These are phyloP conservation scores for Daphoenositta chrysoptera DNA, from an alignment of 2,113 vertebrate genomes.

Conservation along the genomic window DNA sequence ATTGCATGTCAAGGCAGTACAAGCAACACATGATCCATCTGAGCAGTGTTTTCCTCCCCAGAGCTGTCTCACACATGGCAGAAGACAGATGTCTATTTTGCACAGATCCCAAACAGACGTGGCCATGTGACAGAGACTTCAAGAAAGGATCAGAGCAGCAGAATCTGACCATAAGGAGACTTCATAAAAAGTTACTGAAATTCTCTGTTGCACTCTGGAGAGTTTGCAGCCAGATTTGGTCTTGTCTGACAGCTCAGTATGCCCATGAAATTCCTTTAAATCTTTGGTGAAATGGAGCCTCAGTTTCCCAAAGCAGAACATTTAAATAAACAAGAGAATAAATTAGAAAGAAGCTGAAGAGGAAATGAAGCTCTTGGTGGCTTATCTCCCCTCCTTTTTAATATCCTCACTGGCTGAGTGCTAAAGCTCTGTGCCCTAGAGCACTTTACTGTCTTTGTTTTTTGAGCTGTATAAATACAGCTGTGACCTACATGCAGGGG, in stretches of 20 bases:
- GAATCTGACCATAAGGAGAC: not conserved
- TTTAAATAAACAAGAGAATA: conserved; percentile 53
- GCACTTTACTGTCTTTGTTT: conserved; percentile 34
- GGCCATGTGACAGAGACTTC: not conserved
- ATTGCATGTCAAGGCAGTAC: not conserved
- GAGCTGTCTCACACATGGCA: not conserved
- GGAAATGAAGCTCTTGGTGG: conserved; percentile 52
- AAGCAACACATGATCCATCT: not conserved
- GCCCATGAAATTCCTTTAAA: not conserved
- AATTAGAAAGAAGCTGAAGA: conserved; percentile 51
- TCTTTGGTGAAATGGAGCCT: not conserved
- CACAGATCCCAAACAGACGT: not conserved
- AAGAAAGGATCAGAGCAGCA: not conserved
- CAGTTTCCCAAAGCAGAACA: conserved; percentile 22
- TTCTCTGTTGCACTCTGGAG: not conserved
- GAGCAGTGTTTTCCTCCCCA: not conserved
- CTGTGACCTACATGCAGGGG: conserved; percentile 37
- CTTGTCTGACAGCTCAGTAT: not conserved
- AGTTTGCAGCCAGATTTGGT: not conserved
- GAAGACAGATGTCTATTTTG: not conserved
- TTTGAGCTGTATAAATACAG: conserved; percentile 45
- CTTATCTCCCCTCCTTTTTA: conserved; percentile 55
- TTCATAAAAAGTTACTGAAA: not conserved
- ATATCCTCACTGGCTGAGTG: conserved; percentile 50
- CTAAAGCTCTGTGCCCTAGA: conserved; percentile 30